Percentiles rank a stretch among this genome's conserved stretches.
Conservation (phyloP, 2,113 vertebrate genomes). For the Corapipo altera region DNA sequence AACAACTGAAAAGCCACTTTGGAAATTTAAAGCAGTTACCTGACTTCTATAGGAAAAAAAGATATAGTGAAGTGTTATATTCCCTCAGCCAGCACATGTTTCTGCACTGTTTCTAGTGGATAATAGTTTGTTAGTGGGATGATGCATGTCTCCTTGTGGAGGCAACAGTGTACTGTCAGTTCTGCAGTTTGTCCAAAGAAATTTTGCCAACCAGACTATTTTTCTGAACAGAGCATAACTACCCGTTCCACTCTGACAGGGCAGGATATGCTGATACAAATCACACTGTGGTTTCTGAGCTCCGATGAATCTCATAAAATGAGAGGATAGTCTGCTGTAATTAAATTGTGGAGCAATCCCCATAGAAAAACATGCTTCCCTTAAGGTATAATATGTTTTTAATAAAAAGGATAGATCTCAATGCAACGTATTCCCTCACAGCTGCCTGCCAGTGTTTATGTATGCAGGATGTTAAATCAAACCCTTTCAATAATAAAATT, state of each 20-base stretch:
- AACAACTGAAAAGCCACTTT: background rate
- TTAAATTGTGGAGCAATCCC: slow-evolving; percentile 50
- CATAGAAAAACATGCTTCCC: slow-evolving; percentile 14
- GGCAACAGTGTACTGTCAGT: slow-evolving; percentile 3
- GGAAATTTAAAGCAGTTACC: background rate
- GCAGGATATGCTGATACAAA: slow-evolving; percentile 31
- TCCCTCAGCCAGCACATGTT: background rate
- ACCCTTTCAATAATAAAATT: slow-evolving; percentile 16
- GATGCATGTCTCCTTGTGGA: slow-evolving; percentile 13
- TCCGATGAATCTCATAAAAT: slow-evolving; percentile 51
- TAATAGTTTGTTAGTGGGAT: slow-evolving; percentile 55
- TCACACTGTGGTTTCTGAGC: slow-evolving; percentile 21
- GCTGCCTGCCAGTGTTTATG: background rate
- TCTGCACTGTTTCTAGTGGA: slow-evolving; percentile 21
- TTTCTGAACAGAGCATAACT: slow-evolving; percentile 19
- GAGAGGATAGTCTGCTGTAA: slow-evolving; percentile 43
- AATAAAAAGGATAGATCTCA: slow-evolving; percentile 54
- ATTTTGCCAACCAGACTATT: slow-evolving; percentile 26
- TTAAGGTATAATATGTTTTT: slow-evolving; percentile 61
- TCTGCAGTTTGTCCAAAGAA: slow-evolving; percentile 35
- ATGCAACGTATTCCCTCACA: background rate
- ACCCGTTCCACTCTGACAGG: slow-evolving; percentile 29
- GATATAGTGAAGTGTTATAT: background rate
- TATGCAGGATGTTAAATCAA: slow-evolving; percentile 48
- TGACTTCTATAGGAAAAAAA: background rate